phyloP scores from a whole-genome alignment of 2,797 vertebrate species.

The Ctenopoma multispine region DNA sequence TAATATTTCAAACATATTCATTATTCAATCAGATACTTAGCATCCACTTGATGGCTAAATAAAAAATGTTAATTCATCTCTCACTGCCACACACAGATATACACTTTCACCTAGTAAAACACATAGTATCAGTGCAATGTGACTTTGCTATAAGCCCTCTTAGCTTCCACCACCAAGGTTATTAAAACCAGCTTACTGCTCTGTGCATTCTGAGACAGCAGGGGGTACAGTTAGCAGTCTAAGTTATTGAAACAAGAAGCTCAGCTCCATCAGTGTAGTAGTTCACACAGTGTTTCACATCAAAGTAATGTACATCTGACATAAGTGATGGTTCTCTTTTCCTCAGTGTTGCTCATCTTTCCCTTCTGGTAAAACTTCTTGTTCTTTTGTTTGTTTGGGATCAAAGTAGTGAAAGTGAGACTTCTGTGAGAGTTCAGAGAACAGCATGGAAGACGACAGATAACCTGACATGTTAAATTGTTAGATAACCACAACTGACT shows the following conservation, averaged over 20 bases:
- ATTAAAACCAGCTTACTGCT: constrained; percentile 20
- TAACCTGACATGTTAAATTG: no score
- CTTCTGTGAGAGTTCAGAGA: no score
- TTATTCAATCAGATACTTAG: neutral
- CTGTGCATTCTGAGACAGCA: no score
- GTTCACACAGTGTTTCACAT: constrained; percentile 16
- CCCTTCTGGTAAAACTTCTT: neutral
- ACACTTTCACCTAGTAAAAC: neutral
- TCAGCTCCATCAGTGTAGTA: constrained; percentile 12
- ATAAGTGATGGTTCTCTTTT: neutral
- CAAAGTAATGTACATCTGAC: constrained; percentile 11
- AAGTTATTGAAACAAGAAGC: neutral
- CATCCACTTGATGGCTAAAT: neutral
- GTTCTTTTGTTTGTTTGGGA: no score
- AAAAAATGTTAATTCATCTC: no score
- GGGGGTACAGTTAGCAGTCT: no score
- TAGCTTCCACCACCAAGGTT: constrained; percentile 19
- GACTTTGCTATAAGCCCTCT: constrained; percentile 22
- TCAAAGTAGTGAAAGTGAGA: no score
- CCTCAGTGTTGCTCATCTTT: constrained; percentile 3
- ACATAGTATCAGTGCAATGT: constrained; percentile 7
- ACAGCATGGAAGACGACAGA: no score
- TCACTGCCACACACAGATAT: neutral
- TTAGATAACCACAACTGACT: no score
- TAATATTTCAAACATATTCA: neutral